phyloP scores from a whole-genome alignment of 92 coral and sea anemone genomes.

The Pocillopora meandrina region DNA sequence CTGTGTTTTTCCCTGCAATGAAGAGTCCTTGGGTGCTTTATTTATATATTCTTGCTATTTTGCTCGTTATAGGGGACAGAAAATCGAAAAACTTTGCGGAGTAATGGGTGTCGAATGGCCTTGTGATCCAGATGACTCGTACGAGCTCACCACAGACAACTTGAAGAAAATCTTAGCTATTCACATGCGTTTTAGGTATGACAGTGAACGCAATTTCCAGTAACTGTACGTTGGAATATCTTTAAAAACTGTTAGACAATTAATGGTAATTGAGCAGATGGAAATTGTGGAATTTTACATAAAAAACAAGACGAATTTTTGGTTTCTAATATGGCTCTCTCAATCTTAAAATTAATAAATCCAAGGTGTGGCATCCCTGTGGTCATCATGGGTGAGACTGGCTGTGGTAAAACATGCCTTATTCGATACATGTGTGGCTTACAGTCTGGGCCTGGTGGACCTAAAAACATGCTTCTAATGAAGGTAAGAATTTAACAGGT shows the following conservation, averaged over 20 bases:
- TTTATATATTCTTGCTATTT: background rate
- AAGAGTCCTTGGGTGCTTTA: too few species aligned
- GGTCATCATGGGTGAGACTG: constrained; percentile 92
- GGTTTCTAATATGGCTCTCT: too few species aligned
- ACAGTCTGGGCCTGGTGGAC: constrained; percentile 68
- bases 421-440: constrained; percentile 81
- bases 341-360: background rate
- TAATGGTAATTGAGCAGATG: too few species aligned
- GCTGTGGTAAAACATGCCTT: constrained; percentile 83
- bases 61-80: constrained; percentile 41
- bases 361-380: constrained; percentile 87
- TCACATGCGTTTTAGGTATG: constrained; percentile 91
- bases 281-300: too few species aligned
- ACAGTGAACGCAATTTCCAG: too few species aligned
- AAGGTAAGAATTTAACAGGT: constrained; percentile 48
- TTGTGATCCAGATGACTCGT: constrained; percentile 74
- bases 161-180: constrained; percentile 83
- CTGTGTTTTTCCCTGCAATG: too few species aligned
- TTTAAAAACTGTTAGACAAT: too few species aligned
- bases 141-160: constrained; percentile 86
- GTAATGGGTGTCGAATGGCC: constrained; percentile 88
- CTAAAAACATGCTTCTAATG: constrained; percentile 78
- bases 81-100: constrained; percentile 73
- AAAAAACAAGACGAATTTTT: too few species aligned
- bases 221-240: too few species aligned